Base-by-base conservation (phyloP, 2,113 vertebrate genomes). In the Oceanodroma tethys region DNA sequence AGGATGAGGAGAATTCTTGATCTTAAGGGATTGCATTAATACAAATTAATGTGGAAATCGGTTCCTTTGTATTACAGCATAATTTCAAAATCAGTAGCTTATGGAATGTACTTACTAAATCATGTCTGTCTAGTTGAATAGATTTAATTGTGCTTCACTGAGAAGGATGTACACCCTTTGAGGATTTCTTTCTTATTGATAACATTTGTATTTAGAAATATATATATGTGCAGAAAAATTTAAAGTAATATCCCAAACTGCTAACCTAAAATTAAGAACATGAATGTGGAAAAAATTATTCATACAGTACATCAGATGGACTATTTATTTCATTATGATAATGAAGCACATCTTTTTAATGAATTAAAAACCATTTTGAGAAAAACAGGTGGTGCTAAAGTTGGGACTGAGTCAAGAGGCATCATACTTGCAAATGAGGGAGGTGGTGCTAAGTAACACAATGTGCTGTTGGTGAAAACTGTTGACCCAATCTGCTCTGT, bases 11-110 rank as follows among this genome's bases (percentile, higher is more conserved):
- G 84, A 85, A 65, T 84, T 94, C 95, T 95, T 93, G 91, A 89
- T 94, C 84, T 93, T 82, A 93, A 93, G 56, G 53, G 65, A 13
- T 45, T 90, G 48, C 78, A 79, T 97, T 94, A 90, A 90, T 93
- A 95, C 60, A 96, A 95, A 95, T 96, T 78, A 93, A 75, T 94
- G 90, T 91, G 95, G 84, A 97, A 96, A 96, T 96, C 94, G 78
- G 78, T 88, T 95, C 34, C 72, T 96, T 96, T 95, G 65, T 95
- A 89, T 95, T 91, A 36, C 42, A 85, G 68, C 50, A 43, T 91
- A 89, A 87, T 95, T 96, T 95, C 56, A 81, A 72, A 95, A 89
- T 89, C 66, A 65, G 47, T 91, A 87, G 65, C 60, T 89, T 91
- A 75, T 89, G 81, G 89, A 87, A 91, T 82, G 48, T 83, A 71